Evolutionary conservation across 1,140 invertebrate genomes (phyloP).

Genomic region (Agrypnia vestita): DNA sequence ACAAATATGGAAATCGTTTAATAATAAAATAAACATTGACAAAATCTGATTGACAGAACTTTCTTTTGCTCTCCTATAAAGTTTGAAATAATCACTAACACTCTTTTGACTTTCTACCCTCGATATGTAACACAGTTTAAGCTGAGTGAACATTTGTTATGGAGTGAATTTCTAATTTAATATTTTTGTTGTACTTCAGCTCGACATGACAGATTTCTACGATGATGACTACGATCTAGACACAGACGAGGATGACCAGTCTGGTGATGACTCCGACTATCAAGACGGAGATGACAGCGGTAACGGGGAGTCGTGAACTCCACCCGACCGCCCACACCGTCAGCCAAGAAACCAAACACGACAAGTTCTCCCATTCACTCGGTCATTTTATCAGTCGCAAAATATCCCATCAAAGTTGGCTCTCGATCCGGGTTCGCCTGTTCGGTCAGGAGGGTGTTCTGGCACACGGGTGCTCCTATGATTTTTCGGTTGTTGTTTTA

Average conservation of each 20-base stretch:
- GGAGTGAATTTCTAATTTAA: too few species aligned
- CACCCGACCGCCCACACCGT: not conserved
- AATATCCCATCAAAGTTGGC: not conserved
- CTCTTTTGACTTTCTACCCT: too few species aligned
- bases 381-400: not conserved
- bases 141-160: too few species aligned
- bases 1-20: too few species aligned
- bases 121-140: too few species aligned
- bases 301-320: conserved; percentile 79
- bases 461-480: conserved; percentile 9
- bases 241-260: conserved; percentile 81
- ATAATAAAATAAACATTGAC: too few species aligned
- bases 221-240: conserved; percentile 92
- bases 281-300: conserved; percentile 87
- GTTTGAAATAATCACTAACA: too few species aligned
- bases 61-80: too few species aligned
- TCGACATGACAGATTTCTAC: conserved; percentile 94
- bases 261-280: conserved; percentile 77
- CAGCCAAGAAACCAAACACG: not conserved
- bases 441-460: not conserved
- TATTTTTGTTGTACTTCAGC: conserved; percentile 64
- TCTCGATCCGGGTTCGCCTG: not conserved
- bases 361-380: not conserved
- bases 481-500: conserved; percentile 3
- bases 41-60: too few species aligned